Evolutionary conservation across 30 jellyfish, hydroid and myxozoan genomes (phyloP).

Genomic region (Turritopsis dohrnii): DNA sequence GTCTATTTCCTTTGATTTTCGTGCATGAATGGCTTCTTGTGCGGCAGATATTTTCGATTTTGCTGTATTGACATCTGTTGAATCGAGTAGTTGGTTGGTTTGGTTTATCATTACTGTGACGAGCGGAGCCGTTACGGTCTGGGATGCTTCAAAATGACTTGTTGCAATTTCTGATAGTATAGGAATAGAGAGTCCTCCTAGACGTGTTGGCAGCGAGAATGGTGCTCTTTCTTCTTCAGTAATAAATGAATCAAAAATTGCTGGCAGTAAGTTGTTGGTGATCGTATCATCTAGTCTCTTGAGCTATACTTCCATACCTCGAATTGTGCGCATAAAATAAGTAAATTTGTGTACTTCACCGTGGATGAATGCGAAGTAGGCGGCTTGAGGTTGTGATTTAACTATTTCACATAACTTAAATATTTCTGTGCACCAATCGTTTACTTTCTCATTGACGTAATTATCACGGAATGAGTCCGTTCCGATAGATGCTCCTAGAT

Average conservation of each 20-base stretch:
- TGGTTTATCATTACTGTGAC: neutral
- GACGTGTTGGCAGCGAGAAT: too few species aligned
- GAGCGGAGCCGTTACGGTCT: neutral
- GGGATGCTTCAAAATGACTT: too few species aligned
- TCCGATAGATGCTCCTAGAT: neutral
- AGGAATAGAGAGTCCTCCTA: too few species aligned
- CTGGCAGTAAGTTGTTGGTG: neutral
- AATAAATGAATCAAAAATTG: too few species aligned
- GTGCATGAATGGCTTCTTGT: conserved; percentile 5
- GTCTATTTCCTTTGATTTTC: neutral
- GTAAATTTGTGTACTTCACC: conserved; percentile 2
- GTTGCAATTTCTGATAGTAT: too few species aligned
- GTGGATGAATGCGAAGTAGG: conserved; percentile 3
- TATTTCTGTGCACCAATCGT: neutral
- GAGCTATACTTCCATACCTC: neutral
- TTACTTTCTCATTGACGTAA: neutral
- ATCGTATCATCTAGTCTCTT: neutral
- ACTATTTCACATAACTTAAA: neutral
- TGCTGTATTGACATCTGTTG: neutral
- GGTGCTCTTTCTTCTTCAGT: too few species aligned
- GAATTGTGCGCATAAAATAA: neutral
- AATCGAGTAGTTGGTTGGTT: neutral
- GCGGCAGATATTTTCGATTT: neutral
- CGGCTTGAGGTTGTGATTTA: conserved; percentile 1
- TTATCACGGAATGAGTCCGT: neutral